These are phyloP conservation scores for Terebella lapidaria DNA, from an alignment of 2,888 invertebrate genomes.

Conservation along the genomic window DNA sequence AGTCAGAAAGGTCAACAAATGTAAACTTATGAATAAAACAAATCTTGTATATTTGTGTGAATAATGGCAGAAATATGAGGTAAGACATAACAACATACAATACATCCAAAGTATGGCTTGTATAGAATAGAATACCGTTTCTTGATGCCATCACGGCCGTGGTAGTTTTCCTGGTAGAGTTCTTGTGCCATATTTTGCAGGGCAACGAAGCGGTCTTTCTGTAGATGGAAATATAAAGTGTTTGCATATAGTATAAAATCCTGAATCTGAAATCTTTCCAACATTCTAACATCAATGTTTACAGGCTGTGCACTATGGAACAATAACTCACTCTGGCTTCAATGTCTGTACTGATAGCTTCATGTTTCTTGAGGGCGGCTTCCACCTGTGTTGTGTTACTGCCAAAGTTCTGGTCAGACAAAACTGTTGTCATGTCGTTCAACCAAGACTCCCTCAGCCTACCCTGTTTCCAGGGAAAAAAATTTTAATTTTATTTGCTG, in stretches of 20 bases:
- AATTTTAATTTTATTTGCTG: neutral
- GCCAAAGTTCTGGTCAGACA: slow-evolving; percentile 62
- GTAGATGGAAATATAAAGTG: slow-evolving; percentile 24
- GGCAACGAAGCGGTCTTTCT: slow-evolving; percentile 89
- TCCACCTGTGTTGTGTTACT: slow-evolving; percentile 88
- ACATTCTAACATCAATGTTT: neutral
- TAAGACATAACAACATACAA: too few species aligned
- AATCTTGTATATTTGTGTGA: too few species aligned
- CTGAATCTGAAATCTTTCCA: neutral
- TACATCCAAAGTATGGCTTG: too few species aligned
- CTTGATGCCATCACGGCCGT: slow-evolving; percentile 75
- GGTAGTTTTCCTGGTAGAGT: slow-evolving; percentile 84
- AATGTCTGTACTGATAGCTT: slow-evolving; percentile 95
- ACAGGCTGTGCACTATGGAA: neutral
- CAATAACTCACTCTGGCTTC: slow-evolving; percentile 65
- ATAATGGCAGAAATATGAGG: too few species aligned
- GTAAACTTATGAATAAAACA: slow-evolving; percentile 10
- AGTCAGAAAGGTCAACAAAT: neutral
- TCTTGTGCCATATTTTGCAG: slow-evolving; percentile 90
- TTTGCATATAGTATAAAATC: neutral
- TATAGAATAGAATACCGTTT: too few species aligned
- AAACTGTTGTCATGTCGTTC: slow-evolving; percentile 93
- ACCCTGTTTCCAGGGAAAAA: slow-evolving; percentile 59
- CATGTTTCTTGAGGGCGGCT: slow-evolving; percentile 96
- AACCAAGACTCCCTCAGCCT: slow-evolving; percentile 90